Evolutionary conservation across 2,113 vertebrate genomes (phyloP).

Genomic region (Oryzias curvinotus): DNA sequence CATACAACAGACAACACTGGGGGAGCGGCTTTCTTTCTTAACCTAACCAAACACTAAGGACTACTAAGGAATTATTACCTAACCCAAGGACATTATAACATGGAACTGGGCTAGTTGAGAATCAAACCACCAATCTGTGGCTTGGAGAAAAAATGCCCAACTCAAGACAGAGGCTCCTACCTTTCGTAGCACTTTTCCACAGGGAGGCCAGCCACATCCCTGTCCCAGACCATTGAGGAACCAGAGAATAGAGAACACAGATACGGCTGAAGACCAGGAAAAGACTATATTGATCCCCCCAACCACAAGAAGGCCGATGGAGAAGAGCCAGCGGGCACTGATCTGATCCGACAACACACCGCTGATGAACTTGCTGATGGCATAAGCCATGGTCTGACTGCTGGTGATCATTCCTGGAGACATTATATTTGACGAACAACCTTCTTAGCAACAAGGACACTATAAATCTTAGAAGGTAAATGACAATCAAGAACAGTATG

Average conservation of each 20-base stretch:
- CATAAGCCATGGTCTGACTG: constrained; percentile 95
- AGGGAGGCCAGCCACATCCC: constrained; percentile 96
- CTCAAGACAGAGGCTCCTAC: constrained; percentile 60
- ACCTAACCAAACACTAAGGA: too few relatives aligned
- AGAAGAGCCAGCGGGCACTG: constrained; percentile 96
- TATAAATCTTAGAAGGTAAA: too few relatives aligned
- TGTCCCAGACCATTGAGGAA: constrained; percentile 96
- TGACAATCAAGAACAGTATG: too few relatives aligned
- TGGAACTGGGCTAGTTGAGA: too few relatives aligned
- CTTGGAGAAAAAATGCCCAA: too few relatives aligned
- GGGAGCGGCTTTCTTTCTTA: too few relatives aligned
- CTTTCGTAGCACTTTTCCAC: constrained; percentile 92
- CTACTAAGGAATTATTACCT: too few relatives aligned
- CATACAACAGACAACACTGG: too few relatives aligned
- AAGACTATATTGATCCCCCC: constrained; percentile 89
- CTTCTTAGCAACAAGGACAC: background rate
- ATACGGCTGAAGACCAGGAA: constrained; percentile 87
- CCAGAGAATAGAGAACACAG: constrained; percentile 88
- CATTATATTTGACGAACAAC: background rate
- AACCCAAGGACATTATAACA: too few relatives aligned
- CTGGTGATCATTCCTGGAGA: constrained; percentile 90
- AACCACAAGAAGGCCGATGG: constrained; percentile 88
- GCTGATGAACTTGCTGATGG: constrained; percentile 96
- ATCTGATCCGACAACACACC: constrained; percentile 91
- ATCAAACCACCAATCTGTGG: too few relatives aligned